phyloP scores from a whole-genome alignment of 2,888 invertebrate species.

The Diaphora mendica region DNA sequence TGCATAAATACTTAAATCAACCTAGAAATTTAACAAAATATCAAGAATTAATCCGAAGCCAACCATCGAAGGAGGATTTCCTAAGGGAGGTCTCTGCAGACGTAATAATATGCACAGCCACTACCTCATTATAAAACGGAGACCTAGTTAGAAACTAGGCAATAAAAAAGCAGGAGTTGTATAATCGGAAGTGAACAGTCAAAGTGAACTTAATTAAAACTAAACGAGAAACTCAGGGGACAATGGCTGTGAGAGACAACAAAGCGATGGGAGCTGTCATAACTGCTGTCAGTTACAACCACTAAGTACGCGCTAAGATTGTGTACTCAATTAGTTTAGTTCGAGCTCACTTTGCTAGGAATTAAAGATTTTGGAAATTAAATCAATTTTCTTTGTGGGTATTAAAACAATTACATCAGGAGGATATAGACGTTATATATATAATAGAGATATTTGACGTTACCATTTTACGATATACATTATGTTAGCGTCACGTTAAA shows the following conservation, averaged over 20 bases:
- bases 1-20: slow-evolving; percentile 42
- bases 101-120: slow-evolving; percentile 57
- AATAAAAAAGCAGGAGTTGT: slow-evolving; percentile 56
- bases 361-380: slow-evolving; percentile 19
- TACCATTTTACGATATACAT: no score
- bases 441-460: neutral
- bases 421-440: neutral
- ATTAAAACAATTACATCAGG: slow-evolving; percentile 1
- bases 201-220: slow-evolving; percentile 80
- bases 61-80: slow-evolving; percentile 62
- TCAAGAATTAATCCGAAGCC: slow-evolving; percentile 51
- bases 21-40: slow-evolving; percentile 42
- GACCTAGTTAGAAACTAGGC: slow-evolving; percentile 59
- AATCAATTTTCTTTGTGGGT: slow-evolving; percentile 17
- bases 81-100: slow-evolving; percentile 61
- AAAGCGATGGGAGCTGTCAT: slow-evolving; percentile 70
- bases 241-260: slow-evolving; percentile 71
- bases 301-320: slow-evolving; percentile 69
- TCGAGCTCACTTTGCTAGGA: slow-evolving; percentile 30
- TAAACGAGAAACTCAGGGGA: slow-evolving; percentile 68
- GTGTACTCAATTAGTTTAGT: slow-evolving; percentile 60
- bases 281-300: slow-evolving; percentile 71
- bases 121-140: slow-evolving; percentile 65
- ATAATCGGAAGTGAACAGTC: slow-evolving; percentile 72
- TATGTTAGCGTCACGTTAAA: no score